These are phyloP conservation scores for Sapajus apella DNA, from an alignment of 2,113 vertebrate genomes.

Conservation along the genomic window DNA sequence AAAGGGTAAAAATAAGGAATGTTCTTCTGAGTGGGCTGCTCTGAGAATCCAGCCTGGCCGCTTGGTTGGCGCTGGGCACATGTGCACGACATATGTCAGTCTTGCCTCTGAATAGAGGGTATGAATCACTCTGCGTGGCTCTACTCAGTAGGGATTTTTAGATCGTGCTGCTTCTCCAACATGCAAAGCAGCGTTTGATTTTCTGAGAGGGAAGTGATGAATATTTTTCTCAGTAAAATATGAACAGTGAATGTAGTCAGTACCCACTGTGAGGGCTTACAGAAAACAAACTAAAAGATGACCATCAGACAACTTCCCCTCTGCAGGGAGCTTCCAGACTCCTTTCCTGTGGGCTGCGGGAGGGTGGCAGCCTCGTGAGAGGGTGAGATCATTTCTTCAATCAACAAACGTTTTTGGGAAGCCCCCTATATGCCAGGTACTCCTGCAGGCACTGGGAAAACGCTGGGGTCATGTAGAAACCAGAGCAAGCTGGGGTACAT, in stretches of 20 bases:
- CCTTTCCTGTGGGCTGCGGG: neutral
- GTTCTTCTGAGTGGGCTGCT: slow-evolving; percentile 51
- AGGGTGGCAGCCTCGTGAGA: neutral
- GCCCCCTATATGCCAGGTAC: neutral
- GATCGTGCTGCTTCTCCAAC: neutral
- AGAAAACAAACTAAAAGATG: neutral
- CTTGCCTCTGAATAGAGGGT: neutral
- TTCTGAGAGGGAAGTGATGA: slow-evolving; percentile 16
- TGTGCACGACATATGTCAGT: slow-evolving; percentile 18
- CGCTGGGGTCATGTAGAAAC: neutral
- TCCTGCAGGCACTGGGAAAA: too few relatives aligned
- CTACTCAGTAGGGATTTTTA: neutral
- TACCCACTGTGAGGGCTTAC: neutral
- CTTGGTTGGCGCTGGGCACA: neutral
- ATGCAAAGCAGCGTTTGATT: slow-evolving; percentile 11
- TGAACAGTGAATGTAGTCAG: neutral
- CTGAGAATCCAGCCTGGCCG: neutral
- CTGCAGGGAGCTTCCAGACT: neutral
- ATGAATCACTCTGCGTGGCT: slow-evolving; percentile 45
- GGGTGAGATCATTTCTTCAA: neutral
- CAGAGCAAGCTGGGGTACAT: neutral
- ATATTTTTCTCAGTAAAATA: slow-evolving; percentile 25
- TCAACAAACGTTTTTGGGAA: neutral
- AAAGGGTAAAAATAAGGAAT: slow-evolving; percentile 52
- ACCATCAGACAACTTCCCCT: neutral